Evolutionary conservation across 2,113 vertebrate genomes (phyloP), one percentile per base, ranked within the genome.

Genomic region (Nerophis ophidion): DNA sequence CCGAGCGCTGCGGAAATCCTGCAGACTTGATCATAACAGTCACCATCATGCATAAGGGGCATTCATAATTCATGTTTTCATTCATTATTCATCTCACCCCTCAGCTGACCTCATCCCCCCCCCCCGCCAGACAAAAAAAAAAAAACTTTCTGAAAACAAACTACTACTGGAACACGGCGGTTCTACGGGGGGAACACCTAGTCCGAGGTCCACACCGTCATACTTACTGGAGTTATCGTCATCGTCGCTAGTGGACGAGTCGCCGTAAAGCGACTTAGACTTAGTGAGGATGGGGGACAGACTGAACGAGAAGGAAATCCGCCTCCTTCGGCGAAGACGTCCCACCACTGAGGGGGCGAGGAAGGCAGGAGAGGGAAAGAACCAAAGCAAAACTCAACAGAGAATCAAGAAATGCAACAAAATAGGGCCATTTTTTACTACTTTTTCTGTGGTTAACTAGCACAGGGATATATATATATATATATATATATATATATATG

Each of bases 181-280:
- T 26, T 54, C 51, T 54, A 54, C 34, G 51, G 51, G 51, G 34
- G 33, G 36, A 3, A 26, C 26, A 26, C 26, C 26, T 26, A 26
- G 26, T 26, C 26, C 26, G 26, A 26, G 26, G 26, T 26, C 26
- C 26, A 26, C 11, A 3, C 40, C 40, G 6, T 4, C 40, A 66
- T 81, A 95, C 95, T 97, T 94, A 98, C 94, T 91, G 74, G 86
- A 82, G 72, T 84, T 76, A 87, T 94, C 93, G 63, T 94, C 93
- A 10, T 96, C 93, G 89, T 93, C 94, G 81, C 94, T 95, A 84
- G 93, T 93, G 80, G 94, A 95, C 85, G 91, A 93, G 88, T 88
- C 93, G 80, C 91, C 80, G 81, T 90, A 91, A 91, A 93, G 78
- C 75, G 85, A 66, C 92, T 94, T 95, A 91, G 92, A 93, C 89